Percentiles rank a stretch among this genome's conserved stretches.
phyloP scores from a whole-genome alignment of 2,113 vertebrate species.

The Cebus imitator region DNA sequence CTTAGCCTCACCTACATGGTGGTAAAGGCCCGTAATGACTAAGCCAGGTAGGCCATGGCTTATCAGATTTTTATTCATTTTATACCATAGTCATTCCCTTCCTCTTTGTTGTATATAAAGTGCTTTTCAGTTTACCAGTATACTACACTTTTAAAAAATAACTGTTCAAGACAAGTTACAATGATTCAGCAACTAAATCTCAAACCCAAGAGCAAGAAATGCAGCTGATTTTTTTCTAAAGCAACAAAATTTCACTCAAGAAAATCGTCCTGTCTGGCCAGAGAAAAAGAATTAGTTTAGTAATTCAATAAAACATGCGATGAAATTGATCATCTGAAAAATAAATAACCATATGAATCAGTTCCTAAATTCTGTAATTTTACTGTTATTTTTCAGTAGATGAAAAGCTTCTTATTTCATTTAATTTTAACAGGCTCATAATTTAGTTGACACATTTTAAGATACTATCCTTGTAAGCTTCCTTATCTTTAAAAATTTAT shows the following conservation, averaged over 20 bases:
- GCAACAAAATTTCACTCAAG: conserved; percentile 62
- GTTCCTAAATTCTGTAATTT: conserved; percentile 19
- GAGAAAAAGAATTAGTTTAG: conserved; percentile 32
- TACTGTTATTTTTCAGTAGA: conserved; percentile 52
- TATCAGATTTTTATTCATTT: conserved; percentile 53
- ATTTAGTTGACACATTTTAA: conserved; percentile 53
- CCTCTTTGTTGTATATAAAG: neutral
- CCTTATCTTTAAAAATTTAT: conserved; percentile 66
- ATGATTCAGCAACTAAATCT: conserved; percentile 80
- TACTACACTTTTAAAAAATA: conserved; percentile 21
- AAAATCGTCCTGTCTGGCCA: conserved; percentile 50
- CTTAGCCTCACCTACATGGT: conserved; percentile 39
- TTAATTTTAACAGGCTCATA: conserved; percentile 56
- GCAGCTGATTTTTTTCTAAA: conserved; percentile 60
- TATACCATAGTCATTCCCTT: neutral
- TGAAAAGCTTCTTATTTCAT: conserved; percentile 41
- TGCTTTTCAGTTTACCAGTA: conserved; percentile 31
- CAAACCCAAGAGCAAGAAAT: conserved; percentile 57
- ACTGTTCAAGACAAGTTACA: conserved; percentile 46
- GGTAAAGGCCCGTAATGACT: conserved; percentile 72
- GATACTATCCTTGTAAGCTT: conserved; percentile 59
- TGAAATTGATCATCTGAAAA: conserved; percentile 39
- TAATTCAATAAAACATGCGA: conserved; percentile 13
- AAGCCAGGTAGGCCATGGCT: conserved; percentile 74
- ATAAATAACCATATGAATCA: conserved; percentile 34